phyloP scores from a whole-genome alignment of 2,888 invertebrate species.

The Ischnus inquisitorius region DNA sequence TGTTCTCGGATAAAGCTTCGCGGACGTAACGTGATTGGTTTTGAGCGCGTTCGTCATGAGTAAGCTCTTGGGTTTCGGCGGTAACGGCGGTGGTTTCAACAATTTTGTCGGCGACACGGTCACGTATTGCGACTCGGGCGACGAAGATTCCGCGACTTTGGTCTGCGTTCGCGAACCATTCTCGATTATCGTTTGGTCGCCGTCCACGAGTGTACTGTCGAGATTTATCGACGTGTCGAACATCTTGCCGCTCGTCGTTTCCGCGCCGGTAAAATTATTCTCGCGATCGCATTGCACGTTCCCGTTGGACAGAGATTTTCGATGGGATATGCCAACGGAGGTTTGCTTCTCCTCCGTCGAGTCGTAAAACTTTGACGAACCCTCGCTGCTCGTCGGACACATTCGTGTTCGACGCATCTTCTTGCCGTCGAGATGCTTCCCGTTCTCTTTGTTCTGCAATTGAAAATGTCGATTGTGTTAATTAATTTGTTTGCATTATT shows the following conservation, averaged over 20 bases:
- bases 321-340: conserved; percentile 46
- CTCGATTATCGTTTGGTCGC: conserved; percentile 82
- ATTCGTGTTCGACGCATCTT: conserved; percentile 84
- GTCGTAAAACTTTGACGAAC: conserved; percentile 82
- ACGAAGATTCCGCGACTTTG: conserved; percentile 65
- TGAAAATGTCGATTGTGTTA: not conserved
- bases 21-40: conserved; percentile 77
- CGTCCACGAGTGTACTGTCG: conserved; percentile 80
- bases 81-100: conserved; percentile 90
- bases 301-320: conserved; percentile 63
- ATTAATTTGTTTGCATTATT: not conserved
- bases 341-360: conserved; percentile 77
- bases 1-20: conserved; percentile 80
- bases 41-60: conserved; percentile 86
- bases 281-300: conserved; percentile 70
- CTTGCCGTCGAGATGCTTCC: conserved; percentile 83
- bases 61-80: conserved; percentile 91
- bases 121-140: conserved; percentile 71
- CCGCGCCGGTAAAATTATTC: conserved; percentile 60
- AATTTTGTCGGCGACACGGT: conserved; percentile 76
- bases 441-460: conserved; percentile 86
- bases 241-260: conserved; percentile 73
- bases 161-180: conserved; percentile 74
- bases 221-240: conserved; percentile 78
- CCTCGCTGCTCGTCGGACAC: conserved; percentile 78